These are phyloP conservation scores for Lepus europaeus DNA, from an alignment of 2,113 vertebrate genomes.

Conservation along the genomic window DNA sequence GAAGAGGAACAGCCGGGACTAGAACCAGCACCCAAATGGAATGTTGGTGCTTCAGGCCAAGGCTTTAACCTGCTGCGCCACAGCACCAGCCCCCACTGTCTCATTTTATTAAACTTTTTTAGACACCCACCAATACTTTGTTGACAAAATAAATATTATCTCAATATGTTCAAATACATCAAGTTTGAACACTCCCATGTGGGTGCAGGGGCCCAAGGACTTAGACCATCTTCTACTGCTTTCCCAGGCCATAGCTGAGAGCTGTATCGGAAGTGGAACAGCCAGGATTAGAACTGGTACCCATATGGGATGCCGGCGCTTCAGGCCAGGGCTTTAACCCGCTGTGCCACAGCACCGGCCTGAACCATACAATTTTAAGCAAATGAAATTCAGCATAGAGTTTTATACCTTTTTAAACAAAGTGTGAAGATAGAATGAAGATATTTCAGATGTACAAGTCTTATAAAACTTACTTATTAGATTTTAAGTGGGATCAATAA, in stretches of 20 bases:
- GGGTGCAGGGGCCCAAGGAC: too few species aligned
- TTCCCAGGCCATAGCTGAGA: too few species aligned
- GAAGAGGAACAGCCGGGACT: too few species aligned
- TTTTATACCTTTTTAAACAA: constrained; percentile 10
- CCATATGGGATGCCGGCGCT: too few species aligned
- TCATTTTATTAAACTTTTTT: constrained; percentile 22
- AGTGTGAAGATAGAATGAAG: background rate
- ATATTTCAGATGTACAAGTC: background rate
- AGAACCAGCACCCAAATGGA: too few species aligned
- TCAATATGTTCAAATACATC: background rate
- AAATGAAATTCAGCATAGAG: background rate
- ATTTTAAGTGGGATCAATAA: background rate
- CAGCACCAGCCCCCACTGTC: background rate
- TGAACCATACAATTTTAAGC: background rate
- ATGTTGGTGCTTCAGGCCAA: too few species aligned
- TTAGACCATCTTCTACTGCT: too few species aligned
- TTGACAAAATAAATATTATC: background rate
- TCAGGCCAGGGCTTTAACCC: too few species aligned
- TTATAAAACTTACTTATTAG: background rate
- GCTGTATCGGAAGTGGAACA: too few species aligned
- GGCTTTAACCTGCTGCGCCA: too few species aligned
- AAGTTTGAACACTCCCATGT: background rate
- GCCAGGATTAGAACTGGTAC: too few species aligned
- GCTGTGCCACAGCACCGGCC: too few species aligned
- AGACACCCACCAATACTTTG: background rate